Evolutionary conservation across 2,113 vertebrate genomes (phyloP), one percentile per base, ranked within the genome.

Genomic region (Passer domesticus): DNA sequence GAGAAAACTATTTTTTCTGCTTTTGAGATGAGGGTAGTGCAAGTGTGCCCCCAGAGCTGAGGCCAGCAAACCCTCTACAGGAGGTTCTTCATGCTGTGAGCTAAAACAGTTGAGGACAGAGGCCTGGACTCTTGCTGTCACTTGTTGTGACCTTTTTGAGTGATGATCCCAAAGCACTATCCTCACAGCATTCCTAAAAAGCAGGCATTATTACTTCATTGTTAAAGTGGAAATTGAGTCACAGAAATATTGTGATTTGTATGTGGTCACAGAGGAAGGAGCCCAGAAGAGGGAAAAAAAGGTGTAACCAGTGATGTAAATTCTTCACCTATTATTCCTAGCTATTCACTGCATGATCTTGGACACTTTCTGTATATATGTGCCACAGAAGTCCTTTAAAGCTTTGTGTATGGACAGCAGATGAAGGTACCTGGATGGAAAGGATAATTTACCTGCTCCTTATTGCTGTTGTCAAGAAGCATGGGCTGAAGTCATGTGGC

Each of bases 361-460:
- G n/a, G 35, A 7, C 8, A 43, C 11, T 80, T 77, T 43, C 23
- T 82, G 12, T 27, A 23, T 10, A 66, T 9, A 35, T 9, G 49
- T 74, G 13, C 25, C 31, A 50, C 28, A 62, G 10, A 84, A 67
- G 6, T 35, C 28, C 50, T 80, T 66, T 73, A 64, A 76, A 83
- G 5, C 2, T 69, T 86, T 1, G 0, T 37, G 22, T 27, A 8
- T 46, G 33, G 31, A 20, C 6, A 73, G 33, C 28, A 49, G 2
- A 1, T 60, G 28, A 58, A 83, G n/a, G 37, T 44, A 68, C 14
- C 66, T 53, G 16, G 13, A 67, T 33, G 35, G 59, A 85, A 68
- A 35, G 43, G 17, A 59, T 27, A 63, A 12, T 11, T 70, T 74
- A 25, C 37, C 24, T 33, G 11, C n/a, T 90, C 68, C n/a, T 88